Evolutionary conservation across 2,888 invertebrate genomes (phyloP), one percentile per base, ranked within the genome.

Genomic region (Pasiphila rectangulata): DNA sequence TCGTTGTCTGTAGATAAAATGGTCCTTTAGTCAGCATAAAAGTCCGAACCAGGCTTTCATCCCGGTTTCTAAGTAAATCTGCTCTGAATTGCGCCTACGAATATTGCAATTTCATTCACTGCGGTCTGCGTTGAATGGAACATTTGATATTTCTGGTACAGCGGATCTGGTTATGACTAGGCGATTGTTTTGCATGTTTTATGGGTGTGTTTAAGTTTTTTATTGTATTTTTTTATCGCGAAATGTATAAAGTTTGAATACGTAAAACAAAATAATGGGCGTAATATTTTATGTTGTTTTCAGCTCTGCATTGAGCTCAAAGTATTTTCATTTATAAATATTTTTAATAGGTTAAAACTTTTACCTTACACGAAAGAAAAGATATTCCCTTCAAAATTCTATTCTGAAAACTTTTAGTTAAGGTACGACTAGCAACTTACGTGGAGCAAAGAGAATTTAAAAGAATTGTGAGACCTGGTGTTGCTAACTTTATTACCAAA

Each of bases 61-160:
- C 17, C 36, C 9, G 25, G 6, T 42, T 35, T 36, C 20, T 16
- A 9, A 7, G 36, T 29, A 35, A 23, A 16, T 7, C 20, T 13
- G 13, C 12, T 5, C 9, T 30, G 29, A 21, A 30, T 23, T 37
- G 21, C 27, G 16, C 37, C 57, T 63, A 57, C 53, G 53, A 56
- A 68, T 73, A 72, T 73, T 71, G 74, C 71, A 56, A 62, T 74
- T 73, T 70, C 71, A 75, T 72, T 64, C 66, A 66, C 63, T 63
- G 58, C 58, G 20, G 41, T 30, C 20, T 24, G 36, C 49, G 48
- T 56, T 51, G 52, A 61, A 56, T 57, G 41, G 43, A 44, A 53
- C 51, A 42, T 56, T 67, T 63, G 55, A 59, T 57, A 61, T 63
- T 55, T 54, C 52, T 41, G 42, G 41, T 38, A 27, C 35, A 42